Conservation (phyloP, 2,113 vertebrate species). For the Psittacula cyanocephala region DNA sequence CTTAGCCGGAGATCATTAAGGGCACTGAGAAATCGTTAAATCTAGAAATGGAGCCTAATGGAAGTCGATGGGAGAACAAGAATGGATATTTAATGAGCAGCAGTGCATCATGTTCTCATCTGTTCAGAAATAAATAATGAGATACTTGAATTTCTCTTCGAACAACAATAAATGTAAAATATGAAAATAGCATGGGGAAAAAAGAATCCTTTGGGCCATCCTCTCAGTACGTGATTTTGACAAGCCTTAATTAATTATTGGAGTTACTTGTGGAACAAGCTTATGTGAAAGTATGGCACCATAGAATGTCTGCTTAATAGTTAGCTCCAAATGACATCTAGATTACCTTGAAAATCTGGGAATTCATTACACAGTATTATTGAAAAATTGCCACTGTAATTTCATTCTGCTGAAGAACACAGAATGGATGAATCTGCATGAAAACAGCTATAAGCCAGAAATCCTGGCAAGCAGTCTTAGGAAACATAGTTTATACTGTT, state of each 20-base stretch:
- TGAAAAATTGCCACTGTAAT: not conserved
- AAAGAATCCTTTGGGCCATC: not conserved
- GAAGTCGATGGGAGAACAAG: not conserved
- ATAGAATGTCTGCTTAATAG: constrained; percentile 7
- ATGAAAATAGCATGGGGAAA: not conserved
- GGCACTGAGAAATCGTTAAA: constrained; percentile 12
- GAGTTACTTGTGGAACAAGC: constrained; percentile 9
- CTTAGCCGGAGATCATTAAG: constrained; percentile 4
- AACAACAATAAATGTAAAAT: not conserved
- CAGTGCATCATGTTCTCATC: not conserved
- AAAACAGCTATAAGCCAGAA: not conserved
- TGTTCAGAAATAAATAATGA: constrained; percentile 32
- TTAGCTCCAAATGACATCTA: not conserved
- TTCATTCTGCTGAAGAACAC: not conserved
- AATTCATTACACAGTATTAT: not conserved
- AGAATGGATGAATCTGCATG: not conserved
- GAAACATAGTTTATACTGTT: not conserved
- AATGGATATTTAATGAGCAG: not conserved
- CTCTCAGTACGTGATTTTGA: not conserved
- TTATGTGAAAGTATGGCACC: not conserved
- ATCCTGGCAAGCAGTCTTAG: not conserved
- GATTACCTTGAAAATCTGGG: not conserved
- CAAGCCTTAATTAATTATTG: not conserved
- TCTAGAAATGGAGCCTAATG: constrained; percentile 12
- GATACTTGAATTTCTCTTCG: constrained; percentile 8